phyloP scores from a whole-genome alignment of 2,113 vertebrate genomes.

The Anoura caudifer region DNA sequence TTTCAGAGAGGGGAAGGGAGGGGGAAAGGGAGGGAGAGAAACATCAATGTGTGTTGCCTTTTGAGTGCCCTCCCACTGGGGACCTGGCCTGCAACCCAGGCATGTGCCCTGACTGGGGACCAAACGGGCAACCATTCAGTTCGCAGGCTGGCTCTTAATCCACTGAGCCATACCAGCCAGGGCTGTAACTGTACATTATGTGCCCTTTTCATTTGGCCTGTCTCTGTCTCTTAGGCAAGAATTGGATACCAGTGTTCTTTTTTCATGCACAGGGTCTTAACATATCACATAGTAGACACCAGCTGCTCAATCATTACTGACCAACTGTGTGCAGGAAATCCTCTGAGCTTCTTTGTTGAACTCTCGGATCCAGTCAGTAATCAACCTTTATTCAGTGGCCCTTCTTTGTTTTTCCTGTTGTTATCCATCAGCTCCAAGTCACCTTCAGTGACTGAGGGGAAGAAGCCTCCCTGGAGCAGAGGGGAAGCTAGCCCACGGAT shows the following conservation, averaged over 20 bases:
- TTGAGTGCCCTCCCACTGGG: no score
- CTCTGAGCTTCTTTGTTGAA: constrained; percentile 15
- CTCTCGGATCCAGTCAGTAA: neutral
- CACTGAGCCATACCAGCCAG: no score
- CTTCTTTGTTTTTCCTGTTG: neutral
- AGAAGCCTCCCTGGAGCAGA: neutral
- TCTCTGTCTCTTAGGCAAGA: neutral
- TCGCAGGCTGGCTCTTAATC: no score
- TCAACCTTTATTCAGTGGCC: neutral
- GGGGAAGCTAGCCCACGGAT: neutral
- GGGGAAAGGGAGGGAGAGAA: no score
- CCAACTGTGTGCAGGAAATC: neutral
- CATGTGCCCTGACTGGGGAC: no score
- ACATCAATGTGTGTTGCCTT: no score
- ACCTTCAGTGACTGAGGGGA: neutral
- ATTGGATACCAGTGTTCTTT: neutral
- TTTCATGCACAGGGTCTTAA: neutral
- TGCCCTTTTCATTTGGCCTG: neutral
- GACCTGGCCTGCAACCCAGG: no score
- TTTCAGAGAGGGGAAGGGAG: no score
- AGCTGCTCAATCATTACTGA: neutral
- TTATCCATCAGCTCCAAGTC: neutral
- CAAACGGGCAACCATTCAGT: no score
- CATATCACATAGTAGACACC: neutral
- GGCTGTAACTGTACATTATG: no score